Conservation (phyloP, 2,797 vertebrate species). For the Chelon auratus region DNA sequence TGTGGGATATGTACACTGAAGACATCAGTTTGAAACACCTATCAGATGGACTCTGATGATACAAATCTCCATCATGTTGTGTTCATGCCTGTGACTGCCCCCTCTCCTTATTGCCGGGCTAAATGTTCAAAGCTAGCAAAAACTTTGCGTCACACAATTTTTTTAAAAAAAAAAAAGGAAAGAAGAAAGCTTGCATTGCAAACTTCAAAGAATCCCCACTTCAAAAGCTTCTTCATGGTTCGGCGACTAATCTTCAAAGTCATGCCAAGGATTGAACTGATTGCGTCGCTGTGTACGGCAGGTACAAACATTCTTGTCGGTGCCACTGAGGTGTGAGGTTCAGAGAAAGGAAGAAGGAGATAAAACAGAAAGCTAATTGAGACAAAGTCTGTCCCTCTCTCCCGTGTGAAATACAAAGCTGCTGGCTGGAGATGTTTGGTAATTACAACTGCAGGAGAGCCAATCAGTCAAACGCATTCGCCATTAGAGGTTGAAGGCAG, state of each 20-base stretch:
- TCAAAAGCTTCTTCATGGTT: slow-evolving; percentile 75
- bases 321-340: slow-evolving; percentile 65
- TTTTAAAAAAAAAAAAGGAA: slow-evolving; percentile 16
- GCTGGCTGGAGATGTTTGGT: slow-evolving; percentile 67
- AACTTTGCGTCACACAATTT: slow-evolving; percentile 59
- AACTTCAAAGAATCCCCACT: slow-evolving; percentile 75
- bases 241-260: slow-evolving; percentile 78
- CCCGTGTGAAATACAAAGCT: slow-evolving; percentile 62
- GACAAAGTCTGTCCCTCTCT: slow-evolving; percentile 73
- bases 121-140: slow-evolving; percentile 69
- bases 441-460: slow-evolving; percentile 74
- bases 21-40: slow-evolving; percentile 44
- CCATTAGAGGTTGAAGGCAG: slow-evolving; percentile 65
- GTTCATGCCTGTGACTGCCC: slow-evolving; percentile 50
- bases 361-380: slow-evolving; percentile 79
- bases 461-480: slow-evolving; percentile 74
- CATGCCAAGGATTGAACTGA: slow-evolving; percentile 69
- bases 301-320: slow-evolving; percentile 73
- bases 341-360: slow-evolving; percentile 62
- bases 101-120: slow-evolving; percentile 47
- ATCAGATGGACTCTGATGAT: slow-evolving; percentile 68
- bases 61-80: slow-evolving; percentile 65
- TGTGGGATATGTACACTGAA: slow-evolving; percentile 23
- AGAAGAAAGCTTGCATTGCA: slow-evolving; percentile 9
- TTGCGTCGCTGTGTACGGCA: slow-evolving; percentile 63